Conservation (phyloP, 2,113 vertebrate species). For the Actinemys pallida region DNA sequence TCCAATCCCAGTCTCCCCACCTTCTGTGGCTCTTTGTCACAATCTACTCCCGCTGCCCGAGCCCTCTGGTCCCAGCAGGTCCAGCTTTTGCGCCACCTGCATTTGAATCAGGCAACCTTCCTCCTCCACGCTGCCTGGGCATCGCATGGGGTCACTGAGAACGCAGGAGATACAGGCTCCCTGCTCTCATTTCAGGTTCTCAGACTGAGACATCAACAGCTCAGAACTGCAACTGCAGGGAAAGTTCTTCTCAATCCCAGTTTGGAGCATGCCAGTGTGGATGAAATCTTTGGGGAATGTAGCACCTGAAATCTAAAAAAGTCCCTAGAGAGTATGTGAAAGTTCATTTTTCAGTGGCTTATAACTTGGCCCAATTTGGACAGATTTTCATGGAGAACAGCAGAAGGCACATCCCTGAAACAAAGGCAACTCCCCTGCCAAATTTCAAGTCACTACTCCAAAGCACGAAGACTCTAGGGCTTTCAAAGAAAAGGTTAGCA, state of each 20-base stretch:
- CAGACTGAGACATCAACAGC: not conserved
- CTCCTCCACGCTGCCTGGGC: fast-evolving
- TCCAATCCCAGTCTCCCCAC: not conserved
- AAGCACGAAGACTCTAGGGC: not conserved
- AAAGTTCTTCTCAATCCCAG: not conserved
- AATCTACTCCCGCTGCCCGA: not conserved
- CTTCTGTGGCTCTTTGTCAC: fast-evolving
- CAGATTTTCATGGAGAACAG: not conserved
- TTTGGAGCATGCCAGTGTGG: not conserved
- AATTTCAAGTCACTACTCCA: not conserved
- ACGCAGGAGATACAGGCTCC: not conserved
- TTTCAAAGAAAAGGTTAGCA: not conserved
- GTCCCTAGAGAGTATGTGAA: not conserved
- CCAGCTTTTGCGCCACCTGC: not conserved
- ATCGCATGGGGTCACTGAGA: not conserved
- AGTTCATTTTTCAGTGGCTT: not conserved
- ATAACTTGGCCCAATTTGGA: not conserved
- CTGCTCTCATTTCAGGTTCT: not conserved
- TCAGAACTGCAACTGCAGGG: not conserved
- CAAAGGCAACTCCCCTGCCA: not conserved
- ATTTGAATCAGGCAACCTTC: not conserved
- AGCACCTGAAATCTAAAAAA: not conserved
- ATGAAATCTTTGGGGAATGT: not conserved
- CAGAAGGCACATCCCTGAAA: not conserved
- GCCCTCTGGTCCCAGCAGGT: not conserved